Evolutionary conservation across 2,113 vertebrate genomes (phyloP).

Genomic region (Girardinichthys multiradiatus): DNA sequence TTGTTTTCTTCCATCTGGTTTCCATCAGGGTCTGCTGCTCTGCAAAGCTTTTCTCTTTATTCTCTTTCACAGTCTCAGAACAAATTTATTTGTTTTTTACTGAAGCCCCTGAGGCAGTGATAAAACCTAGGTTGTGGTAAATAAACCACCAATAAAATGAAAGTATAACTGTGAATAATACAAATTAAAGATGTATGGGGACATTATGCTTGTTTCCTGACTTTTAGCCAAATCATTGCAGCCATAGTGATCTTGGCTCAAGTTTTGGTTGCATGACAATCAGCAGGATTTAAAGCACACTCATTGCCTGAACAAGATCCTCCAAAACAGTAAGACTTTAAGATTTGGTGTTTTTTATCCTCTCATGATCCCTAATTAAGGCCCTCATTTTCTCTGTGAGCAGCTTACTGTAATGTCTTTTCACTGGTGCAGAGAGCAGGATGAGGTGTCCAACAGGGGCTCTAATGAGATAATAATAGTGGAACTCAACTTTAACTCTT

Average conservation of each 20-base stretch:
- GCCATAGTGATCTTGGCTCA: neutral
- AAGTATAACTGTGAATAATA: neutral
- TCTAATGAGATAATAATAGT: slow-evolving; percentile 15
- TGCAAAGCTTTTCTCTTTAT: slow-evolving; percentile 31
- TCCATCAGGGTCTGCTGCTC: slow-evolving; percentile 59
- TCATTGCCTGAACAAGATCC: neutral
- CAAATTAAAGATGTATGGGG: neutral
- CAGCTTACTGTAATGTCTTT: neutral
- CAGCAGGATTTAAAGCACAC: neutral
- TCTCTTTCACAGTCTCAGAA: neutral
- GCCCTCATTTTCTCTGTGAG: neutral
- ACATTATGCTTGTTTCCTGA: neutral
- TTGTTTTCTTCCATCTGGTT: slow-evolving; percentile 75
- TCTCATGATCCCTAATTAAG: slow-evolving; percentile 2
- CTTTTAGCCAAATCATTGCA: neutral
- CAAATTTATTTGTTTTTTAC: neutral
- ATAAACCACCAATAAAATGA: neutral
- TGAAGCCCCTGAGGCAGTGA: no score
- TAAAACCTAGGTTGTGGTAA: neutral
- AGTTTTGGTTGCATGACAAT: slow-evolving; percentile 1
- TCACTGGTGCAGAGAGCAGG: neutral
- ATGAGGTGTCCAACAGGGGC: slow-evolving; percentile 5
- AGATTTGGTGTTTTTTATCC: slow-evolving; percentile 19
- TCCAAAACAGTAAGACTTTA: slow-evolving; percentile 3
- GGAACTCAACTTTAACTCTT: neutral